phyloP scores from a whole-genome alignment of 2,888 invertebrate genomes.

The Ornithoptera priamus region DNA sequence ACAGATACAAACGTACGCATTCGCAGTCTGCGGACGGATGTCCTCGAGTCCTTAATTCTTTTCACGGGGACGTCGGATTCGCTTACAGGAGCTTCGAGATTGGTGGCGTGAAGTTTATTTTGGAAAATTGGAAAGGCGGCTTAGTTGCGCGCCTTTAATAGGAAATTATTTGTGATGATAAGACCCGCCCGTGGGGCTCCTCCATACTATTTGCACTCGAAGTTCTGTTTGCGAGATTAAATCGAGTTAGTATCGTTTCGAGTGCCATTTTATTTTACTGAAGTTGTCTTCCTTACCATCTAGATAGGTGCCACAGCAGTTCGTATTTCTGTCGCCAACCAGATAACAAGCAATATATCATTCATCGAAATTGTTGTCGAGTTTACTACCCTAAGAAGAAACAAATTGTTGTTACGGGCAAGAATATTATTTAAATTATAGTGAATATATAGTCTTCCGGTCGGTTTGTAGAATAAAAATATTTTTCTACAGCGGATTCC shows the following conservation, averaged over 20 bases:
- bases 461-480: too few relatives aligned
- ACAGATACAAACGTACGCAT: constrained; percentile 7
- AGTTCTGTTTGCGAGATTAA: not conserved
- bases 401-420: too few relatives aligned
- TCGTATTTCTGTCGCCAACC: too few relatives aligned
- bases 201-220: constrained; percentile 41
- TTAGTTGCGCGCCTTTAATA: constrained; percentile 62
- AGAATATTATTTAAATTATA: too few relatives aligned
- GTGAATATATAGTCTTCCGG: too few relatives aligned
- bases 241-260: not conserved
- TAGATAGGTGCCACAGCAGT: too few relatives aligned
- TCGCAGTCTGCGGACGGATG: not conserved
- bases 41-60: constrained; percentile 17
- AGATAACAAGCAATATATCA: too few relatives aligned
- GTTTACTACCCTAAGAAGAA: too few relatives aligned
- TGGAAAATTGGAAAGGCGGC: constrained; percentile 69
- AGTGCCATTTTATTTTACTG: too few relatives aligned
- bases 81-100: constrained; percentile 29
- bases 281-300: too few relatives aligned
- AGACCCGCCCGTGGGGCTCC: constrained; percentile 42
- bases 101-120: constrained; percentile 56
- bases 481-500: too few relatives aligned
- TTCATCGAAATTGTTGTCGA: too few relatives aligned
- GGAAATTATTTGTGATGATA: constrained; percentile 71
- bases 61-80: constrained; percentile 29